These are phyloP conservation scores for Pangasius macronema DNA, from an alignment of 2,797 vertebrate species.

Conservation along the genomic window DNA sequence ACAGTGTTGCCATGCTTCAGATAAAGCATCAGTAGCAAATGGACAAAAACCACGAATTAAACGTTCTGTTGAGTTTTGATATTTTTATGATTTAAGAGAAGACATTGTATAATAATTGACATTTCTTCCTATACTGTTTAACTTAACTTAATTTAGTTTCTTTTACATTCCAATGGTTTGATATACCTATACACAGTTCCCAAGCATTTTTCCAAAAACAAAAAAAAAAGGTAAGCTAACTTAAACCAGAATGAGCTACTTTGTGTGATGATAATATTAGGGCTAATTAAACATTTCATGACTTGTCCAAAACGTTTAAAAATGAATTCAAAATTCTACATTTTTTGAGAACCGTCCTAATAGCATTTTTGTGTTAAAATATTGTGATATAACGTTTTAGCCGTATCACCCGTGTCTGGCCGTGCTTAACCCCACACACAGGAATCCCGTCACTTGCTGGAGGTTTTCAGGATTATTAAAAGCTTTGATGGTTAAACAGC, in stretches of 20 bases:
- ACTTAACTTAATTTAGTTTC: background rate
- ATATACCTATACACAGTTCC: background rate
- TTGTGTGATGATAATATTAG: background rate
- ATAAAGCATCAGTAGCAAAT: background rate
- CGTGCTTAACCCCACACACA: slow-evolving; percentile 12
- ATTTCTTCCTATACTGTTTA: background rate
- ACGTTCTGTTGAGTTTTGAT: background rate
- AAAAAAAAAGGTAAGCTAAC: background rate
- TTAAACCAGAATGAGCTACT: background rate
- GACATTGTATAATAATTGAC: background rate
- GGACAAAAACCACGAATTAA: background rate
- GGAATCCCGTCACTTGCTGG: slow-evolving; percentile 42
- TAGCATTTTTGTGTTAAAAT: no score
- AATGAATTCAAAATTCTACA: background rate
- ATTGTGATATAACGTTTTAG: background rate
- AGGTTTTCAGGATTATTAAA: slow-evolving; percentile 48
- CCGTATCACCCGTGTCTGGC: background rate
- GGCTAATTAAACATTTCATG: background rate
- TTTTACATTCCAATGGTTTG: background rate
- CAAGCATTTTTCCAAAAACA: background rate
- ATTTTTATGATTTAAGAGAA: background rate
- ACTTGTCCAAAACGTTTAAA: background rate
- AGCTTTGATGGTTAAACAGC: slow-evolving; percentile 43
- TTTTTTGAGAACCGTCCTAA: background rate
- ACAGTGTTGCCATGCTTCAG: background rate